A percentile compares a stretch with the other conserved stretches of the same genome.
These are phyloP conservation scores for Tiaroga cobitis DNA, from an alignment of 2,797 vertebrate species.

Conservation along the genomic window DNA sequence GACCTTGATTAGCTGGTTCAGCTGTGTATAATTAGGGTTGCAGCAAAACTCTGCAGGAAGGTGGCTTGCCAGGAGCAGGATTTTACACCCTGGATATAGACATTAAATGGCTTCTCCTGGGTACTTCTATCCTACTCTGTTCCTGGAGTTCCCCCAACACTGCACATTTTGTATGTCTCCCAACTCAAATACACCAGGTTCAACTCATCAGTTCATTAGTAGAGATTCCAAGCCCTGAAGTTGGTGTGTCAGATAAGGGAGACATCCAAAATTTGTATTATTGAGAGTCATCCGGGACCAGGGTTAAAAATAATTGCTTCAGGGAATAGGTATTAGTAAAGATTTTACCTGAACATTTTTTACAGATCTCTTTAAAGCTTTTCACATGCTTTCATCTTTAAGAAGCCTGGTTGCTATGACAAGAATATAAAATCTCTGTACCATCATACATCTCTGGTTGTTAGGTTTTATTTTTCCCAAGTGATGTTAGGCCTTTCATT, in stretches of 20 bases:
- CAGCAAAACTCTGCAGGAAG: background rate
- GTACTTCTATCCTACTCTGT: background rate
- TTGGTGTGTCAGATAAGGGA: background rate
- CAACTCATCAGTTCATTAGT: conserved; percentile 4
- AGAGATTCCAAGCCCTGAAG: background rate
- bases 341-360: background rate
- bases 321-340: background rate
- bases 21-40: conserved; percentile 22
- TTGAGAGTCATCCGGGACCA: background rate
- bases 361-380: background rate
- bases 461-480: background rate
- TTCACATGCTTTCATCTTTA: background rate
- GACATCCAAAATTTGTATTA: background rate
- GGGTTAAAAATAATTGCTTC: background rate
- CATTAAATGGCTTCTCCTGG: conserved; percentile 9
- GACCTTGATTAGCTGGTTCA: conserved; percentile 13
- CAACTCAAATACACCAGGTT: conserved; percentile 1
- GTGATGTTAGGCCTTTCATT: background rate
- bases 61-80: conserved; percentile 16
- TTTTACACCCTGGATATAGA: conserved; percentile 14
- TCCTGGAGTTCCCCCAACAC: conserved; percentile 5
- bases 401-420: background rate
- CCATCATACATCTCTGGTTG: background rate
- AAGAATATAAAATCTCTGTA: background rate
- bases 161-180: background rate